Evolutionary conservation across 2,888 invertebrate species (phyloP), one percentile per base, ranked within the genome.

Genomic region (Scotopteryx bipunctaria): DNA sequence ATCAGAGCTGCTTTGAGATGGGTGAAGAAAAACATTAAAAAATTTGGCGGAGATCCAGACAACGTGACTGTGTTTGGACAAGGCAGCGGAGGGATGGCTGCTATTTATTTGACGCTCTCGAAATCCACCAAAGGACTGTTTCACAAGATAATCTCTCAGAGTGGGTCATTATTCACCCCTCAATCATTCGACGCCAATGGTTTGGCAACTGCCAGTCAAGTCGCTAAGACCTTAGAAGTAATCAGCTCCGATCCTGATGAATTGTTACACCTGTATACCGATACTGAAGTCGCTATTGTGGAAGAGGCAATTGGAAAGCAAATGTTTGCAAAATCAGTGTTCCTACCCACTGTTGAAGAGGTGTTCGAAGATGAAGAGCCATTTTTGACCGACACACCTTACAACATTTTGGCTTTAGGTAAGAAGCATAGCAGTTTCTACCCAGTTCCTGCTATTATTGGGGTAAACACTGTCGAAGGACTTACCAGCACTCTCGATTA

Each of bases 401-500:
- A 64, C 59, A 91, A 83, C 31, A 76, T 91, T 5, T 49, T 92
- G 6, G 65, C 66, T 1, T 70, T 81, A 13, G 63, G 63, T 2
- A 54, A 36, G 21, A 61, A 67, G 0, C 71, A 75, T 1, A 65
- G 66, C 1, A 46, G 56, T 1, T 81, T 83, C 21, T 72, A 86
- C 13, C 78, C 86, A 0, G 88, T 91, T 3, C 92, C 93, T 0
- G 69, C 86, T 0, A 82, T 93, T 2, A 79, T 91, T 57, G 93
- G 93, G 0, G 71, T 92, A 0, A 92, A 89, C 41, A 91, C 91
- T 0, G 91, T 88, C 0, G 93, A 93, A 72, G 93, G 92, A 0
- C 57, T 92, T 0, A 81, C 87, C 0, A 81, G 83, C 36, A 89
- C 84, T 50, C 66, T 86, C 14, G 86, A 88, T 43, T 85, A 83